phyloP scores from a whole-genome alignment of 2,888 invertebrate species.

The Drosophila gaucha region DNA sequence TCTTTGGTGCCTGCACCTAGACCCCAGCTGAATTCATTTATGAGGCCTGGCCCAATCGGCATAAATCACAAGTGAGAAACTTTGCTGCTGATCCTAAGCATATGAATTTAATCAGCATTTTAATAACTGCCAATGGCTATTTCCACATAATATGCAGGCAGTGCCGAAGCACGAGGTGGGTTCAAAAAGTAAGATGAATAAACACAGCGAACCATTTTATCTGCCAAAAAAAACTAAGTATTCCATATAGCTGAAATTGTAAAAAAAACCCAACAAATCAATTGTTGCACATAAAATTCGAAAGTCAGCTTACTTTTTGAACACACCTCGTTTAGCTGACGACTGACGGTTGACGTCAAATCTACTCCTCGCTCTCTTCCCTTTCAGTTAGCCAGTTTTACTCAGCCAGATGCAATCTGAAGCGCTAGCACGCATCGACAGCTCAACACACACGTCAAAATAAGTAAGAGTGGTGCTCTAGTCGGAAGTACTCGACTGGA shows the following conservation, averaged over 20 bases:
- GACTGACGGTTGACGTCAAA: conserved; percentile 35
- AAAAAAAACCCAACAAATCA: background rate
- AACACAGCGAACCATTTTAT: no score
- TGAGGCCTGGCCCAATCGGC: conserved; percentile 43
- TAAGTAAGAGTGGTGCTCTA: background rate
- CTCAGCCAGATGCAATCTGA: conserved; percentile 52
- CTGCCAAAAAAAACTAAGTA: background rate
- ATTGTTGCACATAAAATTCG: background rate
- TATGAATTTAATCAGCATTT: conserved; percentile 62
- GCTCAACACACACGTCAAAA: conserved; percentile 25
- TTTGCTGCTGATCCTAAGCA: conserved; percentile 31
- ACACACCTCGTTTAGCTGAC: conserved; percentile 13
- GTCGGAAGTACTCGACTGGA: background rate
- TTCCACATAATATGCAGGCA: conserved; percentile 31
- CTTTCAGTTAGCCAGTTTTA: background rate
- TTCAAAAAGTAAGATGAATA: background rate
- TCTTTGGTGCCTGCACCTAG: conserved; percentile 51
- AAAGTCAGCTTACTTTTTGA: background rate
- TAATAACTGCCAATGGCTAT: conserved; percentile 48
- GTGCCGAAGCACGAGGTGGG: conserved; percentile 10
- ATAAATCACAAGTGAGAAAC: conserved; percentile 68
- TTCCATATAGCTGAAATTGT: background rate
- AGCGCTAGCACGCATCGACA: conserved; percentile 48
- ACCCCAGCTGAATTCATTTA: conserved; percentile 21
- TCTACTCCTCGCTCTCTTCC: background rate